A percentile compares a stretch with the other conserved stretches of the same genome.
Evolutionary conservation across 2,888 invertebrate genomes (phyloP).

Genomic region (Cephus sareptanus): DNA sequence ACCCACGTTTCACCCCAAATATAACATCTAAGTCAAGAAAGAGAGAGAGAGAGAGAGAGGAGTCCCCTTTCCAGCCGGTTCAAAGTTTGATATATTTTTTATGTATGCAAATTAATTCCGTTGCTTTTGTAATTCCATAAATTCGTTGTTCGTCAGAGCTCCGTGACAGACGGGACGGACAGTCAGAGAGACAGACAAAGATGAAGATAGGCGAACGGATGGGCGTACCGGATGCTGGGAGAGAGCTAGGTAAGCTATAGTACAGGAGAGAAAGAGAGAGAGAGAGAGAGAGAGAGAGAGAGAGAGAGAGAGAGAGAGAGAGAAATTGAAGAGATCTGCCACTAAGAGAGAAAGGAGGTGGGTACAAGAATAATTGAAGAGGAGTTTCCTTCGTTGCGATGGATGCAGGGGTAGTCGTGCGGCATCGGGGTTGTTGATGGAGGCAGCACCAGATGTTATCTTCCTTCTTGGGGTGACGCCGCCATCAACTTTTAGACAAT

Average conservation of each 20-base stretch:
- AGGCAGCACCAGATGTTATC: conserved; percentile 61
- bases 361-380: conserved; percentile 61
- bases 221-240: conserved; percentile 49
- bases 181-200: conserved; percentile 1
- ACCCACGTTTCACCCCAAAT: not conserved
- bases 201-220: conserved; percentile 3
- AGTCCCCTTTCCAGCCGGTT: conserved; percentile 22
- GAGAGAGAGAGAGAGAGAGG: not conserved
- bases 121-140: conserved; percentile 54
- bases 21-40: not conserved
- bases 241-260: conserved; percentile 34
- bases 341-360: conserved; percentile 23
- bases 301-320: conserved; percentile 20
- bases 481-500: conserved; percentile 62
- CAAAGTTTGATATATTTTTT: conserved; percentile 47
- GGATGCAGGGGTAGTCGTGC: conserved; percentile 40
- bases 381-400: conserved; percentile 55
- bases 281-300: conserved; percentile 24
- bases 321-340: not conserved
- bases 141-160: conserved; percentile 48
- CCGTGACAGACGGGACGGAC: conserved; percentile 49
- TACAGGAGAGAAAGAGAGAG: conserved; percentile 24
- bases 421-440: conserved; percentile 55
- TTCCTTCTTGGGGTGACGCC: conserved; percentile 56
- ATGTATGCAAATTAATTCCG: conserved; percentile 56